Percentiles rank a stretch among this genome's conserved stretches.
Conservation (phyloP, 2,888 invertebrate species). For the Synanthedon andrenaeformis region DNA sequence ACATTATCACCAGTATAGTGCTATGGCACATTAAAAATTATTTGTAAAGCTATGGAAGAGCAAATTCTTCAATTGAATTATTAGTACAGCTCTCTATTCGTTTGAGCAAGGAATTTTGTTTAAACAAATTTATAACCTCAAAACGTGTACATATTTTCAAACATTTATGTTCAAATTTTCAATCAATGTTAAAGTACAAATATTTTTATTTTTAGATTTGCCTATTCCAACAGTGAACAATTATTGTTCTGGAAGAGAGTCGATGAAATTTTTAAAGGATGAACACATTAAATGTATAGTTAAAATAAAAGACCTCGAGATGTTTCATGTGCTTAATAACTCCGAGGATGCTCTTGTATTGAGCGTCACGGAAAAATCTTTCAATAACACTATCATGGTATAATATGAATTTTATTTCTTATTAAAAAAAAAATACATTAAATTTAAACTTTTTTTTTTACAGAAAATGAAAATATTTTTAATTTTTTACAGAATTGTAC, state of each 20-base stretch:
- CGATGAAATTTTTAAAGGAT: constrained; percentile 37
- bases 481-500: constrained; percentile 46
- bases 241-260: constrained; percentile 41
- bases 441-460: background rate
- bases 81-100: too few species aligned
- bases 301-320: constrained; percentile 44
- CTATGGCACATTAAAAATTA: too few species aligned
- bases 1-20: too few species aligned
- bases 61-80: too few species aligned
- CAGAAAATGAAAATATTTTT: constrained; percentile 8
- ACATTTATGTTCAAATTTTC: too few species aligned
- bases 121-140: too few species aligned
- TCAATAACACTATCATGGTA: constrained; percentile 38
- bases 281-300: constrained; percentile 38
- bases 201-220: constrained; percentile 32
- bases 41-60: too few species aligned
- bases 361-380: constrained; percentile 31
- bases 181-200: too few species aligned
- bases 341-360: constrained; percentile 31
- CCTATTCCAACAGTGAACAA: constrained; percentile 34
- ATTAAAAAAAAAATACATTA: background rate
- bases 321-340: constrained; percentile 37
- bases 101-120: too few species aligned
- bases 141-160: too few species aligned
- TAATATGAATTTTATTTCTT: background rate